Percentiles rank a stretch among this genome's conserved stretches.
Conservation (phyloP, 2,888 invertebrate species). For the Octonoba sinensis region DNA sequence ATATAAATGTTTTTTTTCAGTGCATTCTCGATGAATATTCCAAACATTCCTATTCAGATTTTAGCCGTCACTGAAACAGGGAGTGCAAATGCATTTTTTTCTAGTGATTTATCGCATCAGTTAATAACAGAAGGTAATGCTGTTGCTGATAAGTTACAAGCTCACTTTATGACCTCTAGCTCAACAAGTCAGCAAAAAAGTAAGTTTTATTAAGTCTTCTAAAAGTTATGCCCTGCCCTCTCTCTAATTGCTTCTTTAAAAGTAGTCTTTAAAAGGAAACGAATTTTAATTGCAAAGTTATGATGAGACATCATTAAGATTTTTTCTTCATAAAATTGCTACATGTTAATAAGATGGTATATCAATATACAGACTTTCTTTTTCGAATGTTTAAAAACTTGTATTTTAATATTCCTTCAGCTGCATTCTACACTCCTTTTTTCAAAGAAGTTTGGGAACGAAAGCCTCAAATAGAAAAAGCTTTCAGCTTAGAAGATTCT, state of each 20-base stretch:
- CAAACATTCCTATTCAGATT: slow-evolving; percentile 91
- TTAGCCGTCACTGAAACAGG: slow-evolving; percentile 92
- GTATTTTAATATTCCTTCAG: slow-evolving; percentile 73
- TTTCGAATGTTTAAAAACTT: background rate
- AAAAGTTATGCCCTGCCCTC: background rate
- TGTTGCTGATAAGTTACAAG: slow-evolving; percentile 88
- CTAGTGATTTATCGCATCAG: slow-evolving; percentile 88
- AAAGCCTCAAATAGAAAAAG: slow-evolving; percentile 93
- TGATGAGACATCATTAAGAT: no score
- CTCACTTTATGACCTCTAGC: slow-evolving; percentile 92
- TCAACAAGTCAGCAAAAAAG: slow-evolving; percentile 65
- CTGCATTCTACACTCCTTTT: slow-evolving; percentile 94
- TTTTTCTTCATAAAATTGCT: no score
- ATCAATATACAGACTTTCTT: no score
- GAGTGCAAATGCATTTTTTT: slow-evolving; percentile 90
- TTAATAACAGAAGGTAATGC: slow-evolving; percentile 94
- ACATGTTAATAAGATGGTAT: no score
- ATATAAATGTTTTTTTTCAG: slow-evolving; percentile 76
- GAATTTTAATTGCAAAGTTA: no score
- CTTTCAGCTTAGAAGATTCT: slow-evolving; percentile 87
- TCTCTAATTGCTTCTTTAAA: no score
- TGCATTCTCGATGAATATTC: slow-evolving; percentile 92
- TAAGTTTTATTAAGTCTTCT: slow-evolving; percentile 19
- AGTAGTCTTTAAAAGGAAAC: no score
- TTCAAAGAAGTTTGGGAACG: slow-evolving; percentile 97